Conservation (phyloP, 2,113 vertebrate genomes). For the Benitochromis conjunctus region DNA sequence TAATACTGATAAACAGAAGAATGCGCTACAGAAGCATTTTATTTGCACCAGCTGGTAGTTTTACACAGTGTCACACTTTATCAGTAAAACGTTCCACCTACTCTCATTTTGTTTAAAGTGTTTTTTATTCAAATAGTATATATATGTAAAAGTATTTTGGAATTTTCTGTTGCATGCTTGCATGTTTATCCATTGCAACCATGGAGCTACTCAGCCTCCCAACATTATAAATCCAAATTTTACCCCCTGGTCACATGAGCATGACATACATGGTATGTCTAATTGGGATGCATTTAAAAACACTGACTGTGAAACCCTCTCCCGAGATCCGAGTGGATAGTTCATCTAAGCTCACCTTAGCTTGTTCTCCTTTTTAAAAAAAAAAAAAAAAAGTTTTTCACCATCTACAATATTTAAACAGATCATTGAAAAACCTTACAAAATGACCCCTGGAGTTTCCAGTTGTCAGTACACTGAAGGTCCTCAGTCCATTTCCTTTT, state of each 20-base stretch:
- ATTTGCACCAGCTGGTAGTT: neutral
- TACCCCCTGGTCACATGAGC: slow-evolving; percentile 29
- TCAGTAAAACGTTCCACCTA: neutral
- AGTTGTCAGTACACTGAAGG: neutral
- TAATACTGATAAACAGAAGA: neutral
- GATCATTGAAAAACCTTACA: neutral
- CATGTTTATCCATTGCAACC: neutral
- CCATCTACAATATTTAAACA: neutral
- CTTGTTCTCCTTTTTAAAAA: neutral
- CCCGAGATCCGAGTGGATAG: neutral
- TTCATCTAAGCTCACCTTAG: neutral
- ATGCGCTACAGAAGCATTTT: neutral
- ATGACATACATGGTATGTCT: slow-evolving; percentile 39
- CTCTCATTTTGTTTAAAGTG: neutral
- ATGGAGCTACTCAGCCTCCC: neutral
- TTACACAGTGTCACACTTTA: neutral
- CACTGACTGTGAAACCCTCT: neutral
- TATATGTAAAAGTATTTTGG: neutral
- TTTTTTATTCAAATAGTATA: neutral
- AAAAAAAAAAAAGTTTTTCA: neutral
- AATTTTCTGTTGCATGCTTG: neutral
- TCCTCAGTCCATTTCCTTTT: slow-evolving; percentile 76
- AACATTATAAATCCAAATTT: neutral
- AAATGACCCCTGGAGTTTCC: slow-evolving; percentile 40
- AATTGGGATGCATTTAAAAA: slow-evolving; percentile 39